A percentile compares a stretch with the other conserved stretches of the same genome.
Conservation (phyloP, 1,140 invertebrate species). For the Drosophila tsacasi region DNA sequence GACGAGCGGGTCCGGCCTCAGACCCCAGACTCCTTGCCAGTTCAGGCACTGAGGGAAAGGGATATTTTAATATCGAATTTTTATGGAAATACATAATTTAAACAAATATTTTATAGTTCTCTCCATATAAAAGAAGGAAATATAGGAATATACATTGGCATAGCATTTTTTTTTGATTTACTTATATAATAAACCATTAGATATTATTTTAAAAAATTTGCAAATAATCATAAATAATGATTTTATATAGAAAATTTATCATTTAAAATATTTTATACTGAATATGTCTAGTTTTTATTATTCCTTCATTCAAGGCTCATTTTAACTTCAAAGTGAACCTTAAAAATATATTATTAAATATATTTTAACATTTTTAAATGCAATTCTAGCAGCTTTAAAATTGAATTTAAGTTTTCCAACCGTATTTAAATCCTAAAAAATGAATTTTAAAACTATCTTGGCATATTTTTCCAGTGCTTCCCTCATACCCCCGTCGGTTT, state of each 20-base stretch:
- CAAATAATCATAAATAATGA: too few relatives aligned
- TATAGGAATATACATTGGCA: too few relatives aligned
- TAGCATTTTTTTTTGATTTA: too few relatives aligned
- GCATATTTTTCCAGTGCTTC: constrained; percentile 2
- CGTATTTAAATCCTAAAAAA: not conserved
- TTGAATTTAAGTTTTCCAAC: too few relatives aligned
- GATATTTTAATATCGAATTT: not conserved
- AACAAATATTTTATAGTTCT: not conserved
- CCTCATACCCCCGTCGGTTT: constrained; percentile 16
- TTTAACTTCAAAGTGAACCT: fast-evolving
- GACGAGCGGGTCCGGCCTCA: constrained; percentile 56
- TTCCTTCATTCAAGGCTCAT: not conserved
- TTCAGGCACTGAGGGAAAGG: constrained; percentile 5
- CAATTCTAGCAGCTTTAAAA: not conserved
- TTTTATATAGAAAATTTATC: not conserved
- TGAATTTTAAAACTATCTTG: too few relatives aligned
- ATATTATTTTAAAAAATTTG: not conserved
- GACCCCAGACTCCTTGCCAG: constrained; percentile 17
- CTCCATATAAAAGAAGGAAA: not conserved
- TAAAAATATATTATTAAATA: not conserved
- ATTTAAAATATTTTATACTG: too few relatives aligned
- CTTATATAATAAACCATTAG: not conserved
- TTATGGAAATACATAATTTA: not conserved
- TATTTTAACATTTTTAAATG: not conserved
- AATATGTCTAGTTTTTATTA: too few relatives aligned